phyloP scores from a whole-genome alignment of 2,888 invertebrate species.

The Tridacna gigas region DNA sequence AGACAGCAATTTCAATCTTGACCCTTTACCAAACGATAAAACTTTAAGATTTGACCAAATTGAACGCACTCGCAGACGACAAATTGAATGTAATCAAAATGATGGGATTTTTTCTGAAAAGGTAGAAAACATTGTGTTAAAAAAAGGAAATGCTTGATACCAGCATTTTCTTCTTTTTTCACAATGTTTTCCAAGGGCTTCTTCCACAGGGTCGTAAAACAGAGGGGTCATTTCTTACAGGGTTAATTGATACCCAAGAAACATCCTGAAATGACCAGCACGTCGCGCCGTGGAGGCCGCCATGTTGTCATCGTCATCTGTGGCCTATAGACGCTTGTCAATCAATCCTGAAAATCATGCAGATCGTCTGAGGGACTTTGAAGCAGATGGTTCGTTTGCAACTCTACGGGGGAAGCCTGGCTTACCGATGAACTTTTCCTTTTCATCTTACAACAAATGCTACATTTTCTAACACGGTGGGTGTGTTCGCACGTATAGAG shows the following conservation, averaged over 20 bases:
- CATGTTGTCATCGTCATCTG: slow-evolving; percentile 57
- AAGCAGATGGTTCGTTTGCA: slow-evolving; percentile 20
- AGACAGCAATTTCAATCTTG: slow-evolving; percentile 13
- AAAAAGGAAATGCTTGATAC: too few relatives aligned
- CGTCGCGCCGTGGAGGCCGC: slow-evolving; percentile 29
- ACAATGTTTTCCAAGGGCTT: too few relatives aligned
- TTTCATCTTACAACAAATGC: slow-evolving; percentile 12
- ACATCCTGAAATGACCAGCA: slow-evolving; percentile 15
- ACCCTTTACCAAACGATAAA: too few relatives aligned
- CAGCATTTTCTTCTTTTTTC: too few relatives aligned
- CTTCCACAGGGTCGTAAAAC: too few relatives aligned
- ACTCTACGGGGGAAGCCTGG: background rate
- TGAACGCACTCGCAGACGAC: too few relatives aligned
- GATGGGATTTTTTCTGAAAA: too few relatives aligned
- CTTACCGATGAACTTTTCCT: background rate
- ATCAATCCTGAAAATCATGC: slow-evolving; percentile 37
- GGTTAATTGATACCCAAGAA: slow-evolving; percentile 9
- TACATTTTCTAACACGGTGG: slow-evolving; percentile 11
- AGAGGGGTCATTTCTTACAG: background rate
- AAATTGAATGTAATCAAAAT: too few relatives aligned
- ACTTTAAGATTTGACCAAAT: too few relatives aligned
- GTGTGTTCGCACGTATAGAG: slow-evolving; percentile 12
- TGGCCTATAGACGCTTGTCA: slow-evolving; percentile 54
- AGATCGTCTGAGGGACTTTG: slow-evolving; percentile 20
- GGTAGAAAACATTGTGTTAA: too few relatives aligned